Percentiles rank a stretch among this genome's conserved stretches.
These are phyloP conservation scores for Macquaria australasica DNA, from an alignment of 2,113 vertebrate genomes.

Conservation along the genomic window DNA sequence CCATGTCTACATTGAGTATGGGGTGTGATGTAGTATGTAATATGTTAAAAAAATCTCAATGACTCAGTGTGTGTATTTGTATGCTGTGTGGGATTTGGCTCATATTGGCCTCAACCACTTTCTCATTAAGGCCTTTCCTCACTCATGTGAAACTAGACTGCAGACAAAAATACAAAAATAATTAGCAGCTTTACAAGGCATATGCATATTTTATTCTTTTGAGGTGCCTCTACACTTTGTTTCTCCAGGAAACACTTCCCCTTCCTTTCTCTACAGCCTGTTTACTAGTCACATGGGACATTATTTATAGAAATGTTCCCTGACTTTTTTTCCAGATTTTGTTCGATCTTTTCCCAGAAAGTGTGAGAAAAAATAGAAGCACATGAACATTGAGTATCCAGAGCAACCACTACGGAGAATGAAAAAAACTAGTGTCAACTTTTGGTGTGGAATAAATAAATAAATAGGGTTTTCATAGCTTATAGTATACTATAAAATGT, in stretches of 20 bases:
- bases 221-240: neutral
- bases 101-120: too few species aligned
- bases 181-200: neutral
- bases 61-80: neutral
- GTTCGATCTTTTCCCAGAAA: neutral
- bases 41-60: neutral
- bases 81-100: too few species aligned
- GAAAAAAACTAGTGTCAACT: neutral
- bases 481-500: too few species aligned
- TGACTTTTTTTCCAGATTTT: constrained; percentile 14
- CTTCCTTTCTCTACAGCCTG: neutral
- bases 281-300: constrained; percentile 1
- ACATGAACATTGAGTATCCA: neutral
- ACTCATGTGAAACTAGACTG: neutral
- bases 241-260: constrained; percentile 4
- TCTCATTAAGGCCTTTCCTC: neutral
- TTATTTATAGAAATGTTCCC: constrained; percentile 35
- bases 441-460: too few species aligned
- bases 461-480: too few species aligned
- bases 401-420: neutral
- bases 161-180: neutral
- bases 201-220: neutral
- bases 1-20: neutral
- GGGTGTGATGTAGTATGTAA: neutral
- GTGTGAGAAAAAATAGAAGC: neutral